A percentile compares a stretch with the other conserved stretches of the same genome.
Conservation (phyloP, 2,113 vertebrate genomes). For the Blennius ocellaris region DNA sequence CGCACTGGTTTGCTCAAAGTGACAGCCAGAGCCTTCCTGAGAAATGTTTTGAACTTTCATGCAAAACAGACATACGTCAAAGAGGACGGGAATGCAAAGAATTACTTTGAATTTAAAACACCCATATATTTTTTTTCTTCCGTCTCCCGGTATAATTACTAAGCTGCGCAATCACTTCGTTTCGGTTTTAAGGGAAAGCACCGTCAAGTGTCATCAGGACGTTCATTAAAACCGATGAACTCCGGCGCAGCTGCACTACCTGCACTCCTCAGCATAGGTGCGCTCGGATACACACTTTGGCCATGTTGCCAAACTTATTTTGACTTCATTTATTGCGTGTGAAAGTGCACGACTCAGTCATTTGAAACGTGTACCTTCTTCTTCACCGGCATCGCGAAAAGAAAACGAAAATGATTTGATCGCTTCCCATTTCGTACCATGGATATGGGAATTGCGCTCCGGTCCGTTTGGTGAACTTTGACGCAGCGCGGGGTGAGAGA, state of each 20-base stretch:
- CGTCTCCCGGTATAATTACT: constrained; percentile 12
- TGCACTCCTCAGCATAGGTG: constrained; percentile 48
- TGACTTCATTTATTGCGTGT: constrained; percentile 4
- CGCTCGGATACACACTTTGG: constrained; percentile 17
- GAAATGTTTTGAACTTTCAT: constrained; percentile 61
- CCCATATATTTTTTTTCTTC: constrained; percentile 28
- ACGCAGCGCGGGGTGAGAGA: neutral
- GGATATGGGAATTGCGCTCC: constrained; percentile 41
- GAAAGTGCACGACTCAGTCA: constrained; percentile 3
- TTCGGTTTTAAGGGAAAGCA: constrained; percentile 70
- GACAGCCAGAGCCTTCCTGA: constrained; percentile 32
- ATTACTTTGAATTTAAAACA: constrained; percentile 28
- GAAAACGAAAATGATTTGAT: constrained; percentile 35
- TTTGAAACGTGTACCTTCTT: constrained; percentile 9
- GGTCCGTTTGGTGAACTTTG: constrained; percentile 24
- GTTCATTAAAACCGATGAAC: constrained; percentile 54
- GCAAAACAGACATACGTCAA: constrained; percentile 46
- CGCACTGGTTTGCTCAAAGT: constrained; percentile 1
- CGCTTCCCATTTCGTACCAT: constrained; percentile 9
- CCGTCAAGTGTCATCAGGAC: constrained; percentile 27
- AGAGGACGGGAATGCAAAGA: constrained; percentile 30
- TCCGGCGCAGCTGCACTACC: constrained; percentile 45
- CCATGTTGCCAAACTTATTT: neutral
- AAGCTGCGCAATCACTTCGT: constrained; percentile 19
- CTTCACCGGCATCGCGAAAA: constrained; percentile 5